phyloP scores from a whole-genome alignment of 2,797 vertebrate species.

The Trematomus bernacchii region DNA sequence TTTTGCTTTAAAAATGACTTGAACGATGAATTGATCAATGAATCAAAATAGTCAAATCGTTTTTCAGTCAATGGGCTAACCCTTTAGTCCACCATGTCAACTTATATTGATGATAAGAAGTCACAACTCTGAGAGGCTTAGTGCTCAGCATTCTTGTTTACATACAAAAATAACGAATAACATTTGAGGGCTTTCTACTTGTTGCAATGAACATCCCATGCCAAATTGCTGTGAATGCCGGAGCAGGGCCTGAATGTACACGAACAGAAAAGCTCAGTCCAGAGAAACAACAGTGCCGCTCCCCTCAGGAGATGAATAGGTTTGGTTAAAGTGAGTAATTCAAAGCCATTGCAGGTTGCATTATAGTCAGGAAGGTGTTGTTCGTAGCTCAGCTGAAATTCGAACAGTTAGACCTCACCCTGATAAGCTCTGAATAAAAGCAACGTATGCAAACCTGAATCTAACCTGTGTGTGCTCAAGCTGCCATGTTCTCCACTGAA shows the following conservation, averaged over 20 bases:
- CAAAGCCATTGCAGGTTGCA: conserved; percentile 24
- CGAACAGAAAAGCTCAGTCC: conserved; percentile 20
- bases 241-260: neutral
- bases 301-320: conserved; percentile 41
- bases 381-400: conserved; percentile 41
- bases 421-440: conserved; percentile 3
- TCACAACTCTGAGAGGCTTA: neutral
- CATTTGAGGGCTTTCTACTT: neutral
- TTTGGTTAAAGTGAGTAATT: conserved; percentile 12
- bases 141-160: neutral
- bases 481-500: neutral
- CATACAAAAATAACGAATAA: neutral
- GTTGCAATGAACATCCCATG: conserved; percentile 2
- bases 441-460: neutral
- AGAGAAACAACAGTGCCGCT: conserved; percentile 33
- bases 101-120: neutral
- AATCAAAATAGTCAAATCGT: no score
- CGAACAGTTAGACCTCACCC: conserved; percentile 17
- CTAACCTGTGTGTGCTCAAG: neutral
- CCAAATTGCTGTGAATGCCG: neutral
- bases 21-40: no score
- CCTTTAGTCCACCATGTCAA: no score
- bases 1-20: no score
- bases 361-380: conserved; percentile 29
- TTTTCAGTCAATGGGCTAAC: no score